Percentiles rank a stretch among this genome's conserved stretches.
Conservation (phyloP, 2,888 invertebrate genomes). For the Sialis fuliginosa region DNA sequence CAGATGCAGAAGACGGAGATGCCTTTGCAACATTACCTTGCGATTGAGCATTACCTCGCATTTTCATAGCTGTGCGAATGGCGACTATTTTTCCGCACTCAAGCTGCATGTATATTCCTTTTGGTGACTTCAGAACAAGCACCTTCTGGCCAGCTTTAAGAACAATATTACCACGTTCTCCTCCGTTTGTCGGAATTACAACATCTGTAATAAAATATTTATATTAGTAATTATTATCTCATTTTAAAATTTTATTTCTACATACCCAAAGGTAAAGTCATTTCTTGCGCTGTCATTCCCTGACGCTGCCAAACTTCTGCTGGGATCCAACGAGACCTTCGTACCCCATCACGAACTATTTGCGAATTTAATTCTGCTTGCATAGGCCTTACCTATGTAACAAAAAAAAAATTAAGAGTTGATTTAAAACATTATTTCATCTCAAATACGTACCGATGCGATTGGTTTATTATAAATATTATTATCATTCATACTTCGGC, state of each 20-base stretch:
- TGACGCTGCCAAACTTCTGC: slow-evolving; percentile 84
- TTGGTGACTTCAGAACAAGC: slow-evolving; percentile 84
- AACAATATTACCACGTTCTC: slow-evolving; percentile 76
- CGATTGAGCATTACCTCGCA: slow-evolving; percentile 33
- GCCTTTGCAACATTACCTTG: slow-evolving; percentile 22
- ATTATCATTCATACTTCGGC: slow-evolving; percentile 9
- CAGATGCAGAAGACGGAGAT: not conserved
- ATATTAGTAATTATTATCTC: not conserved
- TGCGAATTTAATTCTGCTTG: slow-evolving; percentile 33
- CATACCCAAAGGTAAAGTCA: slow-evolving; percentile 71
- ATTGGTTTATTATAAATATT: slow-evolving; percentile 42
- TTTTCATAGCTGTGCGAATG: slow-evolving; percentile 61
- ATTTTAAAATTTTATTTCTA: not conserved
- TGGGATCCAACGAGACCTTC: slow-evolving; percentile 51
- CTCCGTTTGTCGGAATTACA: slow-evolving; percentile 81
- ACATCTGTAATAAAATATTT: slow-evolving; percentile 42
- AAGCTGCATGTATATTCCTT: slow-evolving; percentile 90
- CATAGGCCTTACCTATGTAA: slow-evolving; percentile 55
- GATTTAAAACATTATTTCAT: not conserved
- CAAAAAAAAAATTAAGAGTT: not conserved
- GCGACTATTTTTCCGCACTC: slow-evolving; percentile 91
- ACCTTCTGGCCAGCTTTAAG: slow-evolving; percentile 88
- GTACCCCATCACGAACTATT: slow-evolving; percentile 17
- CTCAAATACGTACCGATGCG: slow-evolving; percentile 32
- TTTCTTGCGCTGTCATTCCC: slow-evolving; percentile 90